Evolutionary conservation across 2,797 vertebrate species (phyloP).

Genomic region (Chloroceryle inda): DNA sequence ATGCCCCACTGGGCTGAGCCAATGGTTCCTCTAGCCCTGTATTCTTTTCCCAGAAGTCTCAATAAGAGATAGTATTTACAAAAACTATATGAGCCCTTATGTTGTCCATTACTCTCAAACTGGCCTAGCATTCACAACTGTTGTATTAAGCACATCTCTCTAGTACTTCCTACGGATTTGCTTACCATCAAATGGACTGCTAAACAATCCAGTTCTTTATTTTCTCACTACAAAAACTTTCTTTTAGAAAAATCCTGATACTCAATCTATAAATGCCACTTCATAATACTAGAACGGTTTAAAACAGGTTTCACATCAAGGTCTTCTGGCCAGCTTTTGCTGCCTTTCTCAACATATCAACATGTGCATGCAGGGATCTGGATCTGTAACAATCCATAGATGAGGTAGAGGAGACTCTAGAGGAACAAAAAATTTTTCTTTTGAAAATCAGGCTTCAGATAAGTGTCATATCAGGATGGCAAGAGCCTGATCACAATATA

Average conservation of each 20-base stretch:
- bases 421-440: not conserved
- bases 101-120: not conserved
- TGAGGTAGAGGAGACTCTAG: not conserved
- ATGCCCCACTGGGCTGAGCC: not conserved
- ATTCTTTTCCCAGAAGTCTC: not conserved
- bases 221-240: not conserved
- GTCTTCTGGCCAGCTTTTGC: not conserved
- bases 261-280: not conserved
- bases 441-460: not conserved
- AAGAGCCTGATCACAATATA: not conserved
- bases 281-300: not conserved
- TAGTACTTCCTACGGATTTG: not conserved
- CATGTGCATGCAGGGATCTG: not conserved
- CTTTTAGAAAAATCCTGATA: not conserved
- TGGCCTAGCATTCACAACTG: not conserved
- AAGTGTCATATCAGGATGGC: rapidly evolving
- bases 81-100: not conserved
- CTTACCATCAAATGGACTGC: not conserved
- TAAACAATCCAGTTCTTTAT: not conserved
- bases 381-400: not conserved
- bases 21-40: not conserved
- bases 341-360: not conserved
- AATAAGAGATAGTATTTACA: not conserved
- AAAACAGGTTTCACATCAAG: not conserved
- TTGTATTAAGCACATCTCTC: not conserved